Conservation (phyloP, 2,113 vertebrate species). For the Elgaria multicarinata region DNA sequence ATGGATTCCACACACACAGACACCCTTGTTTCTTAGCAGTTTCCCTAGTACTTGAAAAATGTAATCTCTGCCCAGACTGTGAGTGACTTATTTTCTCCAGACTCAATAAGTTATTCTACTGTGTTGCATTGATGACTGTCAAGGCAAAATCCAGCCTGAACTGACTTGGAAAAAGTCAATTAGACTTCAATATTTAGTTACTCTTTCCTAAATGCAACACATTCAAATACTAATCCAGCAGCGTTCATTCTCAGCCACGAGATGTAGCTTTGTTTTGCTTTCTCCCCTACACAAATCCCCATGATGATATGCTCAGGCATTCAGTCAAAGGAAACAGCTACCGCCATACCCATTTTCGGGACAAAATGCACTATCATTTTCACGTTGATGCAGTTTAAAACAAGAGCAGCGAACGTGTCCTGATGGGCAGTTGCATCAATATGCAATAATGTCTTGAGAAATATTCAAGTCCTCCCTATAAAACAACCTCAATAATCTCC, state of each 20-base stretch:
- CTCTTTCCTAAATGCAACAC: constrained; percentile 48
- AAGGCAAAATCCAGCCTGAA: constrained; percentile 70
- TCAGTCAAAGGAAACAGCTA: constrained; percentile 15
- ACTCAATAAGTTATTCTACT: constrained; percentile 65
- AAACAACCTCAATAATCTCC: neutral
- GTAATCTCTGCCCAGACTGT: constrained; percentile 42
- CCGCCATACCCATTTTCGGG: constrained; percentile 18
- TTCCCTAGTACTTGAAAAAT: constrained; percentile 44
- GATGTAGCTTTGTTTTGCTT: constrained; percentile 44
- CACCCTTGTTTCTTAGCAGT: constrained; percentile 40
- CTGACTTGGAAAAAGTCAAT: constrained; percentile 67
- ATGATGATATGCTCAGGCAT: constrained; percentile 52
- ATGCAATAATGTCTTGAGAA: neutral
- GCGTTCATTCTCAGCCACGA: neutral
- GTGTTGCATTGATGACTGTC: constrained; percentile 54
- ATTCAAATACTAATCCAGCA: constrained; percentile 28
- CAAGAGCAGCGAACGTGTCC: neutral
- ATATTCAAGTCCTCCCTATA: neutral
- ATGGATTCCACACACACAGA: too few species aligned
- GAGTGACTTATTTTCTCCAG: constrained; percentile 50
- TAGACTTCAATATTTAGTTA: constrained; percentile 64
- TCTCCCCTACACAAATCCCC: neutral
- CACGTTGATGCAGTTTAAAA: neutral
- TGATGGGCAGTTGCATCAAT: constrained; percentile 2
- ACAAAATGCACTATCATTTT: neutral